A percentile compares a stretch with the other conserved stretches of the same genome.
Conservation (phyloP, 2,888 invertebrate genomes). For the Callimorpha dominula region DNA sequence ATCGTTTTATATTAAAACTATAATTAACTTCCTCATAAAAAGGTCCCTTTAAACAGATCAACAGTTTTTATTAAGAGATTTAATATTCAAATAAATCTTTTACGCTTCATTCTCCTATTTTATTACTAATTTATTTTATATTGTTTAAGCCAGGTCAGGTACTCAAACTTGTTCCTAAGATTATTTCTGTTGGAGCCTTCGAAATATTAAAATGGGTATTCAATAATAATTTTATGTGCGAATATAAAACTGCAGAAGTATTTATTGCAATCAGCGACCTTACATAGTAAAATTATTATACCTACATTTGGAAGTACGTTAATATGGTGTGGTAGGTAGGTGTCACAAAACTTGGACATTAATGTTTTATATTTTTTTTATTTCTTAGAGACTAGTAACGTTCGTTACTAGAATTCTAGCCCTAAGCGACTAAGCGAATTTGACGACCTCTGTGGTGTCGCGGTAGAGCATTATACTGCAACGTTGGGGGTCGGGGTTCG, state of each 20-base stretch:
- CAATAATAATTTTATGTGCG: slow-evolving; percentile 40
- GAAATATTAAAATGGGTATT: slow-evolving; percentile 38
- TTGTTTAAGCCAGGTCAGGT: slow-evolving; percentile 48
- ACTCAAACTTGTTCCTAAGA: slow-evolving; percentile 40
- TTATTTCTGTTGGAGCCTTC: slow-evolving; percentile 33
- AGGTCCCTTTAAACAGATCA: slow-evolving; percentile 73
- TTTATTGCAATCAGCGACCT: slow-evolving; percentile 29
- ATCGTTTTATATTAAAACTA: slow-evolving; percentile 82
- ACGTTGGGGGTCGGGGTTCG: not conserved
- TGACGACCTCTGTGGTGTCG: not conserved
- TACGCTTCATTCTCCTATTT: slow-evolving; percentile 73
- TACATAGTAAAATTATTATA: slow-evolving; percentile 18
- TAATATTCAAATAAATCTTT: slow-evolving; percentile 78
- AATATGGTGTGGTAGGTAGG: not conserved
- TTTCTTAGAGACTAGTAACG: not conserved
- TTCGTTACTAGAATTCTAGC: not conserved
- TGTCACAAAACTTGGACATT: not conserved
- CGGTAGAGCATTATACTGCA: not conserved
- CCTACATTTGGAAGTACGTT: not conserved
- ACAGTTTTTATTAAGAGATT: slow-evolving; percentile 74
- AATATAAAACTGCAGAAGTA: slow-evolving; percentile 34
- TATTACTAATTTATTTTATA: slow-evolving; percentile 67
- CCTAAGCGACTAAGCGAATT: not conserved
- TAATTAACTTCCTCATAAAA: slow-evolving; percentile 83
- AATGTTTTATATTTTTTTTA: not conserved